Evolutionary conservation across 2,888 invertebrate genomes (phyloP), one percentile per base, ranked within the genome.

Genomic region (Scelioninae gen. 2): DNA sequence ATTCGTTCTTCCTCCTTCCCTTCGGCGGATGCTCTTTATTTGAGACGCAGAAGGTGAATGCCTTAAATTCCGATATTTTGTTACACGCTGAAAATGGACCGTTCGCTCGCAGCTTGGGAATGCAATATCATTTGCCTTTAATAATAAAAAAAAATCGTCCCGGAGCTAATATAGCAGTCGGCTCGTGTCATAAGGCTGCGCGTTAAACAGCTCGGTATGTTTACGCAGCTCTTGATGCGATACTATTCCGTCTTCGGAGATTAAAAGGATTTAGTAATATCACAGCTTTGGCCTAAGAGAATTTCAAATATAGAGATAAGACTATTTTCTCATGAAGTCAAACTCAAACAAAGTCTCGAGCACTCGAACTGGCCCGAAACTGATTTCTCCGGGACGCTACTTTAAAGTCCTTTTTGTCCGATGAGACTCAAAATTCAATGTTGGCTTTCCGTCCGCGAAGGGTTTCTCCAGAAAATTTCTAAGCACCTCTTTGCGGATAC

Each of bases 401-500:
- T 67, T 74, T 61, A 71, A 69, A 48, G 45, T 71, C 61, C 57
- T 52, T 39, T 35, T 64, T 64, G 64, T 60, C 67, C 70, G 37
- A 74, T 52, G 58, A 70, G 57, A 64, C 39, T 45, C 46, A 46
- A 64, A 50, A 69, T 61, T 73, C 39, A 50, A 57, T 55, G 60
- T 61, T 57, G 58, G 60, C 69, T 73, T 53, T 64, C 58, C 53
- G 53, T 69, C 33, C 58, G 61, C 60, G 60, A 55, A 31, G 48
- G 31, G 31, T 74, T 74, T 64, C 19, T 50, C 22, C 50, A 55
- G 50, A 63, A 74, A 69, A 61, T 74, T 43, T 69, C 60, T 69
- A 65, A 65, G 69, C 64, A 74, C 53, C 69, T 57, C 57, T 65
- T 65, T 65, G 55, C 22, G 50, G 60, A 61, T 74, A 68, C 69